Evolutionary conservation across 2,113 vertebrate species (phyloP).

Genomic region (Alethe castanea): DNA sequence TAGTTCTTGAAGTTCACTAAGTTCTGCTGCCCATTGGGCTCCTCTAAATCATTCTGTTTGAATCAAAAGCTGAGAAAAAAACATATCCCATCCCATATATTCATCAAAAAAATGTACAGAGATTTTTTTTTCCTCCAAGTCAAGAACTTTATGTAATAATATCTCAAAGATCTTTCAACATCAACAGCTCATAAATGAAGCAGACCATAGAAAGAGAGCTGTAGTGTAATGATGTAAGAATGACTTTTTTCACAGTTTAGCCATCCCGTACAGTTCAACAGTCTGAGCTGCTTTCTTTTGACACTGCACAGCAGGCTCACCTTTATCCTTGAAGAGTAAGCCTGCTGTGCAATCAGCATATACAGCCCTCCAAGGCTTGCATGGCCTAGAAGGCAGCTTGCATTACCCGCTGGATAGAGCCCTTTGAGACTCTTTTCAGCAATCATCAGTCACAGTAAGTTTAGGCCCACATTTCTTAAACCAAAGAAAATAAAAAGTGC

Average conservation of each 20-base stretch:
- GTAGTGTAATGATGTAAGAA: background rate
- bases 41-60: background rate
- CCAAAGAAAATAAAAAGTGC: background rate
- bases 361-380: slow-evolving; percentile 13
- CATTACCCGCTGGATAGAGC: background rate
- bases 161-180: background rate
- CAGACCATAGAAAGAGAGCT: background rate
- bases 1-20: background rate
- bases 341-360: slow-evolving; percentile 45
- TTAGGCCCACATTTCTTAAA: background rate
- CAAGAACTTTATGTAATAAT: background rate
- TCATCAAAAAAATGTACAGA: background rate
- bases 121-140: fast-evolving
- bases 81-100: background rate
- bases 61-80: background rate
- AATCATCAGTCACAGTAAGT: background rate
- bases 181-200: background rate
- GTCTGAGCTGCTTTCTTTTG: background rate
- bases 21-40: background rate
- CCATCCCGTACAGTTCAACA: background rate
- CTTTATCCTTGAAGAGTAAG: slow-evolving; percentile 19
- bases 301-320: slow-evolving; percentile 7
- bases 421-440: slow-evolving; percentile 9
- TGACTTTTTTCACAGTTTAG: background rate
- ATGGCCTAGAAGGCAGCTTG: slow-evolving; percentile 33